A percentile compares a stretch with the other conserved stretches of the same genome.
Evolutionary conservation across 2,797 vertebrate species (phyloP).

Genomic region (Muscicapa striata): DNA sequence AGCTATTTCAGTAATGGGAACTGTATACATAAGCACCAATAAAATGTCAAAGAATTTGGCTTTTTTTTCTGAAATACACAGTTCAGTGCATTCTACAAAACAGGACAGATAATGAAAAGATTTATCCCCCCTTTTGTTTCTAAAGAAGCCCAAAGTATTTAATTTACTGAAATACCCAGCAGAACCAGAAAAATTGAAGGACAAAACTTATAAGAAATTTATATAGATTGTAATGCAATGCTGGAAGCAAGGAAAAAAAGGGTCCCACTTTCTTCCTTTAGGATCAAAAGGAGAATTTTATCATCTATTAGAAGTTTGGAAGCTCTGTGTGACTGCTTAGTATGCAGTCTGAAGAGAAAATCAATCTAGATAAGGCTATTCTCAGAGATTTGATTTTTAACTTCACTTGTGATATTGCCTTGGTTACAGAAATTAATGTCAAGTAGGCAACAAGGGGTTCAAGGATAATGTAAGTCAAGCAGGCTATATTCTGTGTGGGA

Average conservation of each 20-base stretch:
- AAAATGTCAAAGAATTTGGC: neutral
- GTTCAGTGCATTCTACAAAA: neutral
- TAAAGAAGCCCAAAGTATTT: neutral
- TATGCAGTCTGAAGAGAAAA: neutral
- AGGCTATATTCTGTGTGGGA: neutral
- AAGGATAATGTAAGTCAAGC: constrained; percentile 43
- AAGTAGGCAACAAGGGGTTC: constrained; percentile 35
- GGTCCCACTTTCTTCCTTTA: neutral
- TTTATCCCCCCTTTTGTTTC: neutral
- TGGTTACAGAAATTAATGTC: constrained; percentile 46
- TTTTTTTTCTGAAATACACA: neutral
- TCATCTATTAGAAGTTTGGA: neutral
- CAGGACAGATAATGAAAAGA: neutral
- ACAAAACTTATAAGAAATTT: neutral
- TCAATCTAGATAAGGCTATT: constrained; percentile 20
- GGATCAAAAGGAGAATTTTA: neutral
- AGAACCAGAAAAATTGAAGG: neutral
- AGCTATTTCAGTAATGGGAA: neutral
- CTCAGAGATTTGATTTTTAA: constrained; percentile 38
- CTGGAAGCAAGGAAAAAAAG: constrained; percentile 8
- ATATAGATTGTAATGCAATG: constrained; percentile 4
- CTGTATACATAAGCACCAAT: neutral
- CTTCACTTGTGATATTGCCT: constrained; percentile 12
- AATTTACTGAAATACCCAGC: constrained; percentile 20
- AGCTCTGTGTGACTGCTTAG: neutral